Percentiles rank a stretch among this genome's conserved stretches.
Conservation (phyloP, 2,888 invertebrate species). For the Osmoderma eremita region DNA sequence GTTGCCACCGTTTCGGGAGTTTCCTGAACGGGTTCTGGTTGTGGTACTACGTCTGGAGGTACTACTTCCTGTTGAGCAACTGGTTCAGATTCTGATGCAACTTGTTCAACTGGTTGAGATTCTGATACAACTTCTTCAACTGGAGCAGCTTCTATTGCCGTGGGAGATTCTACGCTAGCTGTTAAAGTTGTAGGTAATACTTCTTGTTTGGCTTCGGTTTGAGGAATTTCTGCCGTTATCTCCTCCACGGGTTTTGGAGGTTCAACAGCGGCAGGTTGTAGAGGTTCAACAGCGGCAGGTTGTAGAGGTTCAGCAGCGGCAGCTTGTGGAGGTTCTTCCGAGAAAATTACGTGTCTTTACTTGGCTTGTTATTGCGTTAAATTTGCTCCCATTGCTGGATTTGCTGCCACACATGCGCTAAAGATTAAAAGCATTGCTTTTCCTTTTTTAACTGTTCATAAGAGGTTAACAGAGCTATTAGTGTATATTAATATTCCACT, state of each 20-base stretch:
- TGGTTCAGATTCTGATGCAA: neutral
- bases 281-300: conserved; percentile 6
- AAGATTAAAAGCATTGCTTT: conserved; percentile 25
- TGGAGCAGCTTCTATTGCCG: neutral
- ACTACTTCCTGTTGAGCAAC: conserved; percentile 28
- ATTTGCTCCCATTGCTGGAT: conserved; percentile 18
- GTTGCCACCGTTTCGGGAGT: neutral
- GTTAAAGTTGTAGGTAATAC: conserved; percentile 48
- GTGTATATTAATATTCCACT: neutral
- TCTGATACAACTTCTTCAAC: conserved; percentile 2
- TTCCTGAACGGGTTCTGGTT: conserved; percentile 7
- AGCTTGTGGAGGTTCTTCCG: conserved; percentile 14
- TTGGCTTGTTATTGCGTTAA: conserved; percentile 16
- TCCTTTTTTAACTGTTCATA: neutral
- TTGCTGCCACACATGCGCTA: conserved; percentile 15
- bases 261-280: conserved; percentile 9
- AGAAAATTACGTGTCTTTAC: conserved; percentile 29
- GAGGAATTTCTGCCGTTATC: conserved; percentile 1
- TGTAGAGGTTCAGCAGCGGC: conserved; percentile 1
- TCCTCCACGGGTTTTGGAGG: neutral
- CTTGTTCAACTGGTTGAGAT: conserved; percentile 1
- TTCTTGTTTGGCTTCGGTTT: conserved; percentile 56
- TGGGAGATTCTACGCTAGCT: conserved; percentile 32
- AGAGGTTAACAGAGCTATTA: conserved; percentile 21
- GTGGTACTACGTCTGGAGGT: conserved; percentile 26